Evolutionary conservation across 1,140 invertebrate species (phyloP), one percentile per base, ranked within the genome.

Genomic region (Bathynomus jamesi): DNA sequence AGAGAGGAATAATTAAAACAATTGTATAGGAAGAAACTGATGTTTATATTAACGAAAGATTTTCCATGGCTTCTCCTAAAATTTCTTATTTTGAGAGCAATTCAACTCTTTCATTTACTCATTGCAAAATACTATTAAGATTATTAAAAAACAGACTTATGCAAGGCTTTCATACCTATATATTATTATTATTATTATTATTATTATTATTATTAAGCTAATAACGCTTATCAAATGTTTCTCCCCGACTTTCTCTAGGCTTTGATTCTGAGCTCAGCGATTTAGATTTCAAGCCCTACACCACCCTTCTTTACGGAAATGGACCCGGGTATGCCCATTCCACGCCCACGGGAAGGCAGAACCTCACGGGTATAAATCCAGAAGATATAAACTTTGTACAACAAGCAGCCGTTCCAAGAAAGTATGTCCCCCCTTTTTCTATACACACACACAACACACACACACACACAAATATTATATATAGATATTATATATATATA

Each of bases 381-480:
- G 53, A 74, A 61, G 83, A 85, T 71, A 90, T 87, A 78, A 85
- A 87, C 40, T 94, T 92, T 78, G 86, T 87, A 21, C 90, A 92
- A 78, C 87, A 91, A 78, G 87, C 91, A 0, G 86, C 84, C 0
- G 87, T 95, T 27, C 73, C 73, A 8, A 69, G 70, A 29, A 76
- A 74, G 66, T 77, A 63, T 70, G 72, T 66, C 24, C 25, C 30
- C 32, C 30, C 17, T 40, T 17, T 40, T 40, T 40, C 32, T 8
- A 8, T 40, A 8, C 32, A 40, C 7, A 40, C 32, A 40, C 32
- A 40, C 32, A 40, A 7, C 32, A 8, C 17, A 8, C 32, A 17
- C 7, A 40, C 7, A 40, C 17, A 40, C 32, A 8, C 32, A 40
- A 40, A 8, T 40, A 8, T 40, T 40, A 40, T 40, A 7, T 40